Evolutionary conservation across 2,113 vertebrate genomes (phyloP).

Genomic region (Brevimyrus niger): DNA sequence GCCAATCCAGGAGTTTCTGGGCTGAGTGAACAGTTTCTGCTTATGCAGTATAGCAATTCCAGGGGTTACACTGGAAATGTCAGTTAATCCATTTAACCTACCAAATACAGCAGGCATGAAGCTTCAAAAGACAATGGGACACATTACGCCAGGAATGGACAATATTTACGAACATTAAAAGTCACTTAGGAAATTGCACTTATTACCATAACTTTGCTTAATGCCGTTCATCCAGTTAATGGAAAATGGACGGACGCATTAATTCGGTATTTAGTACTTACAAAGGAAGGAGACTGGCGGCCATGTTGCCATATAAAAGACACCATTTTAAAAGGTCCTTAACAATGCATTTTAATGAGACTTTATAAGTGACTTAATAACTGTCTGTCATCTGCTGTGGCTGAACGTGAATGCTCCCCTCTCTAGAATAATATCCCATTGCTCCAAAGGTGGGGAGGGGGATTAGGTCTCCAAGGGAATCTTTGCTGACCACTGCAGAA

Average conservation of each 20-base stretch:
- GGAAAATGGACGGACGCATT: neutral
- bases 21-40: slow-evolving; percentile 9
- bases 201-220: neutral
- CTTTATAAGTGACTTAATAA: neutral
- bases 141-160: neutral
- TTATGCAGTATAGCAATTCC: neutral
- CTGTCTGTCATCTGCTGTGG: neutral
- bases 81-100: neutral
- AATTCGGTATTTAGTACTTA: neutral
- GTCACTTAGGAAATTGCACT: neutral
- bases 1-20: slow-evolving; percentile 27
- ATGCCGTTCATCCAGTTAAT: neutral
- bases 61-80: neutral
- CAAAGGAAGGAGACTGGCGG: neutral
- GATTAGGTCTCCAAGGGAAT: neutral
- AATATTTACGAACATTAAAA: neutral
- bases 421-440: neutral
- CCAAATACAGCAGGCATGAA: neutral
- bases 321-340: neutral
- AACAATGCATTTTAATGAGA: neutral
- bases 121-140: neutral
- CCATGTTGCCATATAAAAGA: neutral
- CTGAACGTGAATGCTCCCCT: neutral
- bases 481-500: neutral
- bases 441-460: neutral